Conservation (phyloP, 2,797 vertebrate genomes). For the Scleropages formosus region DNA sequence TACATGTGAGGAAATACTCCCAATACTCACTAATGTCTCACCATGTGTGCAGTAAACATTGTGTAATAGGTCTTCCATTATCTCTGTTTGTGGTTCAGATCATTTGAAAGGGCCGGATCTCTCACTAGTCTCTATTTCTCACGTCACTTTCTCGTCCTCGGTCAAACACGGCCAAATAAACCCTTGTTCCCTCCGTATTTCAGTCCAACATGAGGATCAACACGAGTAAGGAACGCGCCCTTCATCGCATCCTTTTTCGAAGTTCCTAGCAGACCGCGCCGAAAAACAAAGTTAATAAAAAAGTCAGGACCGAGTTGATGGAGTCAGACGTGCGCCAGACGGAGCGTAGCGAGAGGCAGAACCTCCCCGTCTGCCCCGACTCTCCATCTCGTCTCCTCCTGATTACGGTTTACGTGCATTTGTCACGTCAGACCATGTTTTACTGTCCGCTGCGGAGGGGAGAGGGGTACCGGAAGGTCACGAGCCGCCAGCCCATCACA, state of each 20-base stretch:
- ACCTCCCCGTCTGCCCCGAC: background rate
- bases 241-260: background rate
- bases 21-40: too few relatives aligned
- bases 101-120: too few relatives aligned
- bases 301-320: background rate
- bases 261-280: background rate
- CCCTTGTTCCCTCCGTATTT: background rate
- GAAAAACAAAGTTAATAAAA: background rate
- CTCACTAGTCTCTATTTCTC: background rate
- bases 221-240: background rate
- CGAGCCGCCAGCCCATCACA: background rate
- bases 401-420: background rate
- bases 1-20: too few relatives aligned
- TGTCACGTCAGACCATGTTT: background rate
- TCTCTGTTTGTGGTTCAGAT: background rate
- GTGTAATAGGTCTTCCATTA: background rate
- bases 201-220: background rate
- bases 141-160: background rate
- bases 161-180: background rate
- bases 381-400: background rate
- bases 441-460: background rate
- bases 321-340: background rate
- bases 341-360: background rate
- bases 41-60: background rate
- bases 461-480: slow-evolving; percentile 7